A percentile compares a stretch with the other conserved stretches of the same genome.
Evolutionary conservation across 2,888 invertebrate species (phyloP).

Genomic region (Yponomeuta plumbellus): DNA sequence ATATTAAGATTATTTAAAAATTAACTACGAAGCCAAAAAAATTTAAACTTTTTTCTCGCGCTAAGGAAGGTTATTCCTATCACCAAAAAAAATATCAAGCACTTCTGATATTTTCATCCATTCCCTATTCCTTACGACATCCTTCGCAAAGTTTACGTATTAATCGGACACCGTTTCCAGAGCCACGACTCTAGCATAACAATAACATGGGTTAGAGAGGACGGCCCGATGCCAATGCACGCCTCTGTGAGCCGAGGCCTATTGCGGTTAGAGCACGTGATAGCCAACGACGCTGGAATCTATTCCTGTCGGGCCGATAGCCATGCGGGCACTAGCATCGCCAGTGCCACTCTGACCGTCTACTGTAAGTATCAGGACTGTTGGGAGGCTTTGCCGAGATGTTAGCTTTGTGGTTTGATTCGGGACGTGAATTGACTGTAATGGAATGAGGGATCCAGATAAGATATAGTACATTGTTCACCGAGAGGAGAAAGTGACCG

Average conservation of each 20-base stretch:
- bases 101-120: too few relatives aligned
- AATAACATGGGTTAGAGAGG: slow-evolving; percentile 71
- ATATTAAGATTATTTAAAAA: too few relatives aligned
- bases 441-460: too few relatives aligned
- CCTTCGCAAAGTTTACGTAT: slow-evolving; percentile 14
- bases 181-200: slow-evolving; percentile 65
- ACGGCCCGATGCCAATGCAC: slow-evolving; percentile 59
- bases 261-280: slow-evolving; percentile 88
- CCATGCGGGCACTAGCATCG: slow-evolving; percentile 89
- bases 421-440: too few relatives aligned
- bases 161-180: slow-evolving; percentile 34
- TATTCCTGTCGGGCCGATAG: slow-evolving; percentile 96
- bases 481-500: too few relatives aligned
- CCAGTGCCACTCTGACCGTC: slow-evolving; percentile 91
- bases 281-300: slow-evolving; percentile 89
- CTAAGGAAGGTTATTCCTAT: too few relatives aligned
- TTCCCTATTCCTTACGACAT: too few relatives aligned
- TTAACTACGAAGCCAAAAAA: too few relatives aligned
- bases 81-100: too few relatives aligned
- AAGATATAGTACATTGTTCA: too few relatives aligned
- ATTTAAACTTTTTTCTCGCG: too few relatives aligned
- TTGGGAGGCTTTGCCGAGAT: neutral
- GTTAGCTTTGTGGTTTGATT: too few relatives aligned
- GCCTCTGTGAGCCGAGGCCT: slow-evolving; percentile 61
- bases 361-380: slow-evolving; percentile 83